Conservation (phyloP, 2,797 vertebrate genomes). For the Dipus sagitta region DNA sequence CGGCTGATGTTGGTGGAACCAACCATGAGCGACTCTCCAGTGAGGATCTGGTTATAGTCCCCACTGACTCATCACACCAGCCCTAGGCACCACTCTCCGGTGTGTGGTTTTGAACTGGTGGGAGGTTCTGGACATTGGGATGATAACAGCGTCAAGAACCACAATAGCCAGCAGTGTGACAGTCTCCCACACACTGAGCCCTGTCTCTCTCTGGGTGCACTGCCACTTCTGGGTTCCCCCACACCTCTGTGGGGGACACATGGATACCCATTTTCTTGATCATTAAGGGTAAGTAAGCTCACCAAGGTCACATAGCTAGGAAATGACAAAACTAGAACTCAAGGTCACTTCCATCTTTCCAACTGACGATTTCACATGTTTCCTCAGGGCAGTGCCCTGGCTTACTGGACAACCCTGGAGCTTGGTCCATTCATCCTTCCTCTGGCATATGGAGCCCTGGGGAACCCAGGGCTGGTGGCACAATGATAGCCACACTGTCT, state of each 20-base stretch:
- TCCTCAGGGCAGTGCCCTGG: not conserved
- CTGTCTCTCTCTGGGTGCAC: not conserved
- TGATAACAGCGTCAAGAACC: not conserved
- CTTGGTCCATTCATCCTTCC: not conserved
- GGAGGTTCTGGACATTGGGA: constrained; percentile 7
- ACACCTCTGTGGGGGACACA: rapidly evolving
- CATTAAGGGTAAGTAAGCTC: rapidly evolving
- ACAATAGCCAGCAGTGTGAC: not conserved
- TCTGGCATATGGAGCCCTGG: not conserved
- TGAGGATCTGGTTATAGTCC: not conserved
- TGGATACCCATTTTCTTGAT: not conserved
- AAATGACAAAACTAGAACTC: not conserved
- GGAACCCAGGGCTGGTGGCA: not conserved
- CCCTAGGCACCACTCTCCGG: not conserved
- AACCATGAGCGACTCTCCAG: rapidly evolving
- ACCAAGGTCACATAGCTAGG: not conserved
- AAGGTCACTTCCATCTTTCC: not conserved
- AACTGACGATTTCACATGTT: rapidly evolving
- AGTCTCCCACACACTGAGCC: not conserved
- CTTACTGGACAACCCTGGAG: not conserved
- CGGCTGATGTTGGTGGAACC: not conserved
- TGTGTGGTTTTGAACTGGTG: not conserved
- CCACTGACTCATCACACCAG: not conserved
- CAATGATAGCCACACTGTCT: not conserved
- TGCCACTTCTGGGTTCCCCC: rapidly evolving